Conservation (phyloP, 2,888 invertebrate species). For the Pyrocoelia pectoralis region DNA sequence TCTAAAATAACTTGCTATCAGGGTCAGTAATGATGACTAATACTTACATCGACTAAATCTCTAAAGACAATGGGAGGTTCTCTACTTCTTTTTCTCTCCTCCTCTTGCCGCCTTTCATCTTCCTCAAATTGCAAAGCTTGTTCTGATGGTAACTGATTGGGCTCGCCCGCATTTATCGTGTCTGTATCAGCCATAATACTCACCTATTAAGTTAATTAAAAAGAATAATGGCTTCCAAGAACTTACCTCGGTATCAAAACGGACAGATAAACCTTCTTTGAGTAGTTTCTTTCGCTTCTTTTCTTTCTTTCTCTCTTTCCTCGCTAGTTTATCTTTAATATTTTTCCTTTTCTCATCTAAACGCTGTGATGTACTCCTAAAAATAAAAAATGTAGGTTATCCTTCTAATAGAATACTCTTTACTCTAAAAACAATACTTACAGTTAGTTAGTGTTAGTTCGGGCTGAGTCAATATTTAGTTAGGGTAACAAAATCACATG, state of each 20-base stretch:
- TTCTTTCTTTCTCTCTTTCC: slow-evolving; percentile 76
- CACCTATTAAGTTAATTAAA: slow-evolving; percentile 34
- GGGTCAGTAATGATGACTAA: too few species aligned
- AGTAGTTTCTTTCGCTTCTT: slow-evolving; percentile 71
- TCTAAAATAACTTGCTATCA: too few species aligned
- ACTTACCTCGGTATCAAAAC: slow-evolving; percentile 51
- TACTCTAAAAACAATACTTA: slow-evolving; percentile 18
- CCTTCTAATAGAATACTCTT: not conserved
- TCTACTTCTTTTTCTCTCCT: slow-evolving; percentile 73
- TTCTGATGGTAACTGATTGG: slow-evolving; percentile 63
- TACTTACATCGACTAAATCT: slow-evolving; percentile 71
- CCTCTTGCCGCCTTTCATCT: slow-evolving; percentile 71
- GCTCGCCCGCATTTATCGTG: slow-evolving; percentile 57
- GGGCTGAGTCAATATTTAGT: not conserved
- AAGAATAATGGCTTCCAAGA: not conserved
- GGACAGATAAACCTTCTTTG: slow-evolving; percentile 55
- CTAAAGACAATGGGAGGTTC: slow-evolving; percentile 84
- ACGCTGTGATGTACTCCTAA: slow-evolving; percentile 68
- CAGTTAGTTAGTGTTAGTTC: slow-evolving; percentile 17
- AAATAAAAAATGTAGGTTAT: slow-evolving; percentile 25
- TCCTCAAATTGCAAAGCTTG: slow-evolving; percentile 65
- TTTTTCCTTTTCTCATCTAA: slow-evolving; percentile 74
- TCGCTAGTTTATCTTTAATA: slow-evolving; percentile 76
- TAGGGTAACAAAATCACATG: not conserved
- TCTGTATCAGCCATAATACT: slow-evolving; percentile 54